Evolutionary conservation across 2,113 vertebrate species (phyloP).

Genomic region (Phalacrocorax aristotelis): DNA sequence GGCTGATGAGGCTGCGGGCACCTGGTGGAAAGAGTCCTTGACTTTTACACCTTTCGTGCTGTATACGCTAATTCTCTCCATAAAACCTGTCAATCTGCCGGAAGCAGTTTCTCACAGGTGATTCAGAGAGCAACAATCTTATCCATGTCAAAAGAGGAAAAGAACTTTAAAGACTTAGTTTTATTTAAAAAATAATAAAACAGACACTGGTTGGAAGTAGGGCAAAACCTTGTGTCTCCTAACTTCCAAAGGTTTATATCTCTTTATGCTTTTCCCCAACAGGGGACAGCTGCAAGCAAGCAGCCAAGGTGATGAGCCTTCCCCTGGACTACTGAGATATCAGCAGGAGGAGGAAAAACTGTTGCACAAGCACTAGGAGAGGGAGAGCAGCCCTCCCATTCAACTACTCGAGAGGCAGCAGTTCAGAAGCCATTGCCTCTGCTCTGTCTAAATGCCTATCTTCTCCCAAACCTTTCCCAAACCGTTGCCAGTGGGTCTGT

Average conservation of each 20-base stretch:
- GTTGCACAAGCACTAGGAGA: neutral
- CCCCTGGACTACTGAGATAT: neutral
- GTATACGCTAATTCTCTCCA: neutral
- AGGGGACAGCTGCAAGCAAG: neutral
- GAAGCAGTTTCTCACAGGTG: neutral
- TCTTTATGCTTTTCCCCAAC: neutral
- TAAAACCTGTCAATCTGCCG: neutral
- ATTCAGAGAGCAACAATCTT: neutral
- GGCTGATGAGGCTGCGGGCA: neutral
- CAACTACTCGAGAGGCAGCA: neutral
- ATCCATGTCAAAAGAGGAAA: neutral
- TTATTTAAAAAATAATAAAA: neutral
- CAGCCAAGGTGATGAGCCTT: neutral
- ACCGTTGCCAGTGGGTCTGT: neutral
- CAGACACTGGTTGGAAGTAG: fast-evolving
- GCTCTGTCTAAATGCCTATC: no score
- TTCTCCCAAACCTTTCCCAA: neutral
- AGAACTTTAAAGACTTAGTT: neutral
- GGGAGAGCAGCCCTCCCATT: neutral
- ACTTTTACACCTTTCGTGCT: neutral
- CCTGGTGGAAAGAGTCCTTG: neutral
- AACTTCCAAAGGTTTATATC: neutral
- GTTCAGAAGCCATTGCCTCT: neutral
- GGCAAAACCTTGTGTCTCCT: neutral
- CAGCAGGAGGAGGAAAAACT: neutral